Evolutionary conservation across 2,888 invertebrate species (phyloP).

Genomic region (Drosophila pseudotalamancana): DNA sequence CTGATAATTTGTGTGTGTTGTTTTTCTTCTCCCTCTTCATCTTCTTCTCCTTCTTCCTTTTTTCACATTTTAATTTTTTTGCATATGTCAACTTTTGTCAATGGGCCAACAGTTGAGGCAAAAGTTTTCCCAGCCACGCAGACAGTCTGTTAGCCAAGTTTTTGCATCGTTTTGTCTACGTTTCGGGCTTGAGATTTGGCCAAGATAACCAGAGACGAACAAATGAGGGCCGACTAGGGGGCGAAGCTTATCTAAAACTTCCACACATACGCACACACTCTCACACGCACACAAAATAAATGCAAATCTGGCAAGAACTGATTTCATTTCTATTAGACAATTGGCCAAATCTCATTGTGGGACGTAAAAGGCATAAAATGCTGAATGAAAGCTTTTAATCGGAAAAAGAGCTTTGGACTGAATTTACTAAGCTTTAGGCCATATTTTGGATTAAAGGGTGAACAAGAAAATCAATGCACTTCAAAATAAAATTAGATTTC

Average conservation of each 20-base stretch:
- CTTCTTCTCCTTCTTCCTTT: no score
- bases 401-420: no score
- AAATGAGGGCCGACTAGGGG: constrained; percentile 12
- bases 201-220: constrained; percentile 21
- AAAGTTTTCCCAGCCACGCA: constrained; percentile 40
- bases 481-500: no score
- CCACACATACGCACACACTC: background rate
- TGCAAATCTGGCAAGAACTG: constrained; percentile 30
- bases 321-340: constrained; percentile 23
- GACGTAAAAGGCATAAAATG: no score
- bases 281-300: constrained; percentile 16
- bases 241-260: constrained; percentile 36
- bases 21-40: background rate
- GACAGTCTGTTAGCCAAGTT: constrained; percentile 56
- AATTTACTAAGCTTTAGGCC: no score
- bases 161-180: constrained; percentile 50
- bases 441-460: no score
- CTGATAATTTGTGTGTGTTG: constrained; percentile 71
- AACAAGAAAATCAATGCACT: no score
- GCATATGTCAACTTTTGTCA: constrained; percentile 80
- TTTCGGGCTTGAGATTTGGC: constrained; percentile 40
- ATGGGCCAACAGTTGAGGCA: constrained; percentile 65
- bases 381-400: background rate
- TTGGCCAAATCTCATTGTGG: no score
- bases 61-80: constrained; percentile 35